Conservation (phyloP, 2,888 invertebrate species). For the Eupithecia subumbrata region DNA sequence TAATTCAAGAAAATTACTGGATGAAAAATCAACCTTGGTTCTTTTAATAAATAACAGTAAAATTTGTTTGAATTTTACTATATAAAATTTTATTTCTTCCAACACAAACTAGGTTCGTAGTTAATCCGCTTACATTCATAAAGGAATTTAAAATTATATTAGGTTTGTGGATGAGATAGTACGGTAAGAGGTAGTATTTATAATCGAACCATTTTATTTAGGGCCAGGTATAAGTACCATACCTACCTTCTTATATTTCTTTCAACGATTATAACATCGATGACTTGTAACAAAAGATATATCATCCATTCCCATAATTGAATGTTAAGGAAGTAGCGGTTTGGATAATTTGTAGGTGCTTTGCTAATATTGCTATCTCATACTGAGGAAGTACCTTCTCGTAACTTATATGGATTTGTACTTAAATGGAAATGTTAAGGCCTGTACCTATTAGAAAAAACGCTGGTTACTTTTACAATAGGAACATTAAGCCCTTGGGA, state of each 20-base stretch:
- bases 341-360: neutral
- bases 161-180: no score
- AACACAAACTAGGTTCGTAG: no score
- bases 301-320: constrained; percentile 13
- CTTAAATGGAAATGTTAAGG: constrained; percentile 11
- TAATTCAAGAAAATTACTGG: no score
- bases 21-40: no score
- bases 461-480: neutral
- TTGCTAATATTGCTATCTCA: neutral
- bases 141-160: no score
- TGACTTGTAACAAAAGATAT: neutral
- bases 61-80: no score
- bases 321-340: constrained; percentile 4
- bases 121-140: no score
- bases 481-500: neutral
- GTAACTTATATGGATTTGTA: neutral
- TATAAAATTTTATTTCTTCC: no score
- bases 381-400: neutral
- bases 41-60: no score
- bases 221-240: neutral
- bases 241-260: neutral
- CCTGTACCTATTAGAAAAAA: constrained; percentile 13
- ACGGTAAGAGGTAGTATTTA: neutral
- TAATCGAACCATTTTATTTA: neutral
- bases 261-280: neutral